A percentile compares a stretch with the other conserved stretches of the same genome.
Conservation (phyloP, 2,888 invertebrate genomes). For the Ferrisia virgata region DNA sequence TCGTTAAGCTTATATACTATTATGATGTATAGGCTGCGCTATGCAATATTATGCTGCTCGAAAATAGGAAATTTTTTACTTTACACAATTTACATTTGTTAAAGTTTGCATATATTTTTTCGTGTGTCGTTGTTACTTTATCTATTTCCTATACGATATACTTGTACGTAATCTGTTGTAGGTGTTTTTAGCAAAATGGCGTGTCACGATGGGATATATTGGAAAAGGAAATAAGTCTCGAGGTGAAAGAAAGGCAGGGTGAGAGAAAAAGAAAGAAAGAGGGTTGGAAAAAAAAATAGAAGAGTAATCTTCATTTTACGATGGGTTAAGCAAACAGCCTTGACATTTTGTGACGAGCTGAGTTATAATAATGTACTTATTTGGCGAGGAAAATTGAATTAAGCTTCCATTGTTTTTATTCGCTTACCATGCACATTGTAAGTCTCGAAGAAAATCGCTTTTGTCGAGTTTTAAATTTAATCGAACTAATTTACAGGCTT, state of each 20-base stretch:
- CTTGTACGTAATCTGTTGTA: neutral
- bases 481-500: constrained; percentile 10
- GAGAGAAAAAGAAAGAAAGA: neutral
- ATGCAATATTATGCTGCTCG: neutral
- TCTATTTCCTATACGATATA: no score
- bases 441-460: neutral
- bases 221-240: neutral
- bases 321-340: constrained; percentile 16
- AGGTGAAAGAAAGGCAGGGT: neutral
- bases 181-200: neutral
- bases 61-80: neutral
- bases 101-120: neutral
- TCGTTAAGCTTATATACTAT: neutral
- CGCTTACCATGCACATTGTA: neutral
- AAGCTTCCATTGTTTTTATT: constrained; percentile 3
- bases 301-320: constrained; percentile 5
- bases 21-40: no score
- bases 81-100: neutral
- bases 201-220: neutral
- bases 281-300: neutral
- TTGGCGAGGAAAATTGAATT: constrained; percentile 19
- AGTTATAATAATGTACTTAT: constrained; percentile 28
- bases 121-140: neutral
- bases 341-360: neutral
- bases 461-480: neutral